These are phyloP conservation scores for Alexandromys fortis DNA, from an alignment of 2,113 vertebrate genomes.

Conservation along the genomic window DNA sequence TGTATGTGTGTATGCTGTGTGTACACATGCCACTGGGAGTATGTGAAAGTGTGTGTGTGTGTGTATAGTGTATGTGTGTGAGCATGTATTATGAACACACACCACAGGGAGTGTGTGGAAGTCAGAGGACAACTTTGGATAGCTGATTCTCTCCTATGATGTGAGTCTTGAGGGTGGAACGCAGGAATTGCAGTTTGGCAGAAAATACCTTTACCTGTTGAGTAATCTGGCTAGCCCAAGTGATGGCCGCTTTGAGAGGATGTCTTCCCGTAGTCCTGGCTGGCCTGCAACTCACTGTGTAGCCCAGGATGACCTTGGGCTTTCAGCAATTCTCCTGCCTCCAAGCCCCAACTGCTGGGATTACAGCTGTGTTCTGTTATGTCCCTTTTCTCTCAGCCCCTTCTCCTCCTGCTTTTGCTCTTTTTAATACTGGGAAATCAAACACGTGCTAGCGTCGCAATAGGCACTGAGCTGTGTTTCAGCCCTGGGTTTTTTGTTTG, in stretches of 20 bases:
- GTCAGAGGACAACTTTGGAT: not conserved
- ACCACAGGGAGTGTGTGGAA: not conserved
- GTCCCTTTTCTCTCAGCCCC: not conserved
- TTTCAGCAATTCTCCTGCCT: not conserved
- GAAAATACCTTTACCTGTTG: not conserved
- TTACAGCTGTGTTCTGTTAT: not conserved
- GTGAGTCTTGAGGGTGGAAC: not conserved
- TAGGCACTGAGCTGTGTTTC: not conserved
- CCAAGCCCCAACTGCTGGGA: not conserved
- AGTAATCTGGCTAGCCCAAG: not conserved
- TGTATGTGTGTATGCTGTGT: not conserved
- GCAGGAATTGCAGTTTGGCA: not conserved
- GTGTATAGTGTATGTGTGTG: not conserved
- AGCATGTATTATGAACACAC: too few relatives aligned
- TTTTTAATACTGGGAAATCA: not conserved
- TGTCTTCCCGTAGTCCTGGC: not conserved
- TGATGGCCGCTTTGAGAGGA: not conserved
- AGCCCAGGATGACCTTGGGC: not conserved
- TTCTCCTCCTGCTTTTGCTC: not conserved
- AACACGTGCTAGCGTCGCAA: not conserved
- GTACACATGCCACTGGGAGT: not conserved
- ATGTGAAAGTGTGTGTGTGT: not conserved
- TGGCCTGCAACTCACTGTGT: not conserved
- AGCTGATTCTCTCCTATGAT: not conserved
- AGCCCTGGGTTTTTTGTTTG: too few relatives aligned